Evolutionary conservation across 1,140 invertebrate species (phyloP).

Genomic region (Aphidius gifuensis): DNA sequence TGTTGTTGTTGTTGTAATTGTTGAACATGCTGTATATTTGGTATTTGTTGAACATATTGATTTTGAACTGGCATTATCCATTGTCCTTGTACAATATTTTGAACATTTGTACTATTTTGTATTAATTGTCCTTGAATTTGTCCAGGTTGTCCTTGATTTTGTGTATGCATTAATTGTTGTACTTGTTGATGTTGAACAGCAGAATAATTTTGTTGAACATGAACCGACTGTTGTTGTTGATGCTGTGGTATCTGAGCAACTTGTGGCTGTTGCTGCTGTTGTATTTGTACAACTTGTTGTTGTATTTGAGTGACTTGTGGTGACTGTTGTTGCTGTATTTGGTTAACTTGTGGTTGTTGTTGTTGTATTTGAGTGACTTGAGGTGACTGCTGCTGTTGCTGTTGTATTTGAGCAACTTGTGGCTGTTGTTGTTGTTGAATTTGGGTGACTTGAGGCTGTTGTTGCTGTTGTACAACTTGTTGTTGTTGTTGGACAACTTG

Average conservation of each 20-base stretch:
- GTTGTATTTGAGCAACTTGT: neutral
- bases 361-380: too few relatives aligned
- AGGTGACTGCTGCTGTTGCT: neutral
- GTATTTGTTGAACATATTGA: constrained; percentile 2
- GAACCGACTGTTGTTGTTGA: constrained; percentile 6
- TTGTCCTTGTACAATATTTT: constrained; percentile 22
- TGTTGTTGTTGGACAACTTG: neutral
- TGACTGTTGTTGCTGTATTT: too few relatives aligned
- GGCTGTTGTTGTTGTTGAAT: constrained; percentile 4
- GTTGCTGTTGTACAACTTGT: neutral
- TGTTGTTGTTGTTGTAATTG: constrained; percentile 23
- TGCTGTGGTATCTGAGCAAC: neutral
- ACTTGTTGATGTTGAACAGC: constrained; percentile 17
- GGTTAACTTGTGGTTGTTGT: too few relatives aligned
- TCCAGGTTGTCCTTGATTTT: neutral
- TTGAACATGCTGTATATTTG: constrained; percentile 5
- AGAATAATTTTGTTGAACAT: neutral
- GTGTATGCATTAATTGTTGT: neutral
- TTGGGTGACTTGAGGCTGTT: neutral
- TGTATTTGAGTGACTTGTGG: neutral
- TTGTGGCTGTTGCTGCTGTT: constrained; percentile 13
- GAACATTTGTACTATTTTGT: constrained; percentile 16
- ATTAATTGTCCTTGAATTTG: constrained; percentile 19
- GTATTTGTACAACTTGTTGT: neutral
- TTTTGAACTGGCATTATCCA: constrained; percentile 19